Conservation (phyloP, 2,888 invertebrate species). For the Drosophila formosana region DNA sequence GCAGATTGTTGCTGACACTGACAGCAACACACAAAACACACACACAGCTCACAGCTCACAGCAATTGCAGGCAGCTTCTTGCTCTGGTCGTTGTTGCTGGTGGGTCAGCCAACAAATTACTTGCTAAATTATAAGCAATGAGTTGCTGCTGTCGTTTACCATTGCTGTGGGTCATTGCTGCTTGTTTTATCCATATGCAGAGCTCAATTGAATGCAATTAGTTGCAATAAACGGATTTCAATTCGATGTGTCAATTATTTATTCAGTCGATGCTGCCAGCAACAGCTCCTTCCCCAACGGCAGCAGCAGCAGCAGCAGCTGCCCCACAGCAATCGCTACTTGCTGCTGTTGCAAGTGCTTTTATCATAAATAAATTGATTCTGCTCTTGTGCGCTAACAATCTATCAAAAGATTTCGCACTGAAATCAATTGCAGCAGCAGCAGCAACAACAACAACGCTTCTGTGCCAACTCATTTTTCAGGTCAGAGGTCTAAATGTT, state of each 20-base stretch:
- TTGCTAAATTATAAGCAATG: conserved; percentile 44
- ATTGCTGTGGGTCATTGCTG: conserved; percentile 7
- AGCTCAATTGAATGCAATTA: conserved; percentile 72
- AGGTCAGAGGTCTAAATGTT: conserved; percentile 70
- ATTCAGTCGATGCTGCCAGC: conserved; percentile 35
- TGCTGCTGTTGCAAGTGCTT: conserved; percentile 21
- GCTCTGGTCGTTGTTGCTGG: background rate
- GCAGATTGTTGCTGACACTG: conserved; percentile 14
- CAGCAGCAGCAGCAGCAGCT: background rate
- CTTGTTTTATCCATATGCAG: conserved; percentile 7
- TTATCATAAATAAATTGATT: conserved; percentile 66
- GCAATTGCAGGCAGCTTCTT: conserved; percentile 1
- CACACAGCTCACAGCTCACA: conserved; percentile 13
- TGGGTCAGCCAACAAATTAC: conserved; percentile 13
- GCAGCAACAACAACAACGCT: conserved; percentile 16
- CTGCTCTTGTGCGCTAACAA: conserved; percentile 41
- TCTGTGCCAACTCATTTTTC: conserved; percentile 45
- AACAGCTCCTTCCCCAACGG: conserved; percentile 1
- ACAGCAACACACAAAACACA: background rate
- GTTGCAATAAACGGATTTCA: conserved; percentile 62
- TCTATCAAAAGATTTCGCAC: conserved; percentile 39
- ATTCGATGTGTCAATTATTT: conserved; percentile 46
- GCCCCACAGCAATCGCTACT: background rate
- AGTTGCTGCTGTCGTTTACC: conserved; percentile 18
- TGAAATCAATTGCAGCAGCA: conserved; percentile 51